Conservation (phyloP, 2,797 vertebrate genomes). For the Toxotes lorentzi region DNA sequence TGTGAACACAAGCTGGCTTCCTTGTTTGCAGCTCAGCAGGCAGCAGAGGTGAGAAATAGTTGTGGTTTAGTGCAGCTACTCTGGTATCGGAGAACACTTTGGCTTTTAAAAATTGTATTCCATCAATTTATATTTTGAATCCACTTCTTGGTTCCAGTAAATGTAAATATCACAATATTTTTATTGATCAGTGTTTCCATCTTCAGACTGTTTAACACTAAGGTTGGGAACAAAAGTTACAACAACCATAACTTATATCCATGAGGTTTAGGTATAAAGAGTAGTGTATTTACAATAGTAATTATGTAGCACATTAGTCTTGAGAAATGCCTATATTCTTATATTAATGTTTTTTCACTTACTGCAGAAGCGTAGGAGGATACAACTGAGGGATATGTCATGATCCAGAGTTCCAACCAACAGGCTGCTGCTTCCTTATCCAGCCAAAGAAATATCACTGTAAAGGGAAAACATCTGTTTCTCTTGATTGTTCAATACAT, state of each 20-base stretch:
- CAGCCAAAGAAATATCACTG: conserved; percentile 4
- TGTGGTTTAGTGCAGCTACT: background rate
- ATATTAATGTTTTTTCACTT: conserved; percentile 5
- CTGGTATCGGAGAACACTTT: too few relatives aligned
- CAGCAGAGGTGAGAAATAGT: conserved; percentile 41
- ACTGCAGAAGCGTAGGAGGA: conserved; percentile 42
- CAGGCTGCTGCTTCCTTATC: conserved; percentile 5
- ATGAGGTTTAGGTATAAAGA: background rate
- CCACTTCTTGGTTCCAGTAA: background rate
- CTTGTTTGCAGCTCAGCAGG: background rate
- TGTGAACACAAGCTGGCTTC: background rate
- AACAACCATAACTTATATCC: background rate
- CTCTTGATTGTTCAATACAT: conserved; percentile 38
- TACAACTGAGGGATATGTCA: background rate
- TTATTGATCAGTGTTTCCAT: background rate
- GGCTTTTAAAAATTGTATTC: background rate
- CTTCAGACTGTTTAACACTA: too few relatives aligned
- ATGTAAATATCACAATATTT: background rate
- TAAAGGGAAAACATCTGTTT: conserved; percentile 10
- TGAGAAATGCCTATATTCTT: background rate
- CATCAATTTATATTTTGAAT: background rate
- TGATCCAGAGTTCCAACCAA: conserved; percentile 17
- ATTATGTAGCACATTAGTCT: background rate
- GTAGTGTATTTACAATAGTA: background rate
- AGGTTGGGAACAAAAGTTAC: background rate